Conservation (phyloP, 37 sponge, comb jelly and placozoan species). For the Halichondria panicea region DNA sequence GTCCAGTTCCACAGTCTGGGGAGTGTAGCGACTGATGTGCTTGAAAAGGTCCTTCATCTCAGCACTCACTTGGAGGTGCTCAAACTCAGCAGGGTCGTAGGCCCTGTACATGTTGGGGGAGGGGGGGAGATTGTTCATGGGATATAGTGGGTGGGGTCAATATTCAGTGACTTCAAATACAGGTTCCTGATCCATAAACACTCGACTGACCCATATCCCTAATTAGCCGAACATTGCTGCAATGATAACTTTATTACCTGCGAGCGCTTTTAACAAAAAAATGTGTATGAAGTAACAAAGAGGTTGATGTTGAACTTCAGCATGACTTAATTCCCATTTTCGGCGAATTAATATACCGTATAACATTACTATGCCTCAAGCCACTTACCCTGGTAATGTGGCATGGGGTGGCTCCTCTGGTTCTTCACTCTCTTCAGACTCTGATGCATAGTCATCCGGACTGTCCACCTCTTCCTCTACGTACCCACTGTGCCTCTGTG, state of each 20-base stretch:
- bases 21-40: constrained; percentile 84
- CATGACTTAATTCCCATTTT: not conserved
- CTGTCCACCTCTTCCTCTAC: constrained; percentile 32
- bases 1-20: constrained; percentile 83
- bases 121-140: constrained; percentile 11
- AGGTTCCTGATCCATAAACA: too few relatives aligned
- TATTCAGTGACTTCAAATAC: too few relatives aligned
- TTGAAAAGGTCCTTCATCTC: constrained; percentile 94
- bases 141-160: too few relatives aligned
- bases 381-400: constrained; percentile 34
- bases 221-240: too few relatives aligned
- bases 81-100: constrained; percentile 94
- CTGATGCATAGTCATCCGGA: constrained; percentile 44
- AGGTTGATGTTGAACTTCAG: not conserved
- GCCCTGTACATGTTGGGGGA: constrained; percentile 39
- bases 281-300: too few relatives aligned
- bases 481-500: constrained; percentile 7
- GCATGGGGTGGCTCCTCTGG: constrained; percentile 32
- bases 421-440: constrained; percentile 50
- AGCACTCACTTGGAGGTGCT: constrained; percentile 77
- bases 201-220: too few relatives aligned
- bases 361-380: not conserved
- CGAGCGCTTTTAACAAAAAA: too few relatives aligned
- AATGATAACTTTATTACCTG: too few relatives aligned
- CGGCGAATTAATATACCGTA: not conserved